phyloP scores from a whole-genome alignment of 2,113 vertebrate genomes.

The Pipra filicauda region DNA sequence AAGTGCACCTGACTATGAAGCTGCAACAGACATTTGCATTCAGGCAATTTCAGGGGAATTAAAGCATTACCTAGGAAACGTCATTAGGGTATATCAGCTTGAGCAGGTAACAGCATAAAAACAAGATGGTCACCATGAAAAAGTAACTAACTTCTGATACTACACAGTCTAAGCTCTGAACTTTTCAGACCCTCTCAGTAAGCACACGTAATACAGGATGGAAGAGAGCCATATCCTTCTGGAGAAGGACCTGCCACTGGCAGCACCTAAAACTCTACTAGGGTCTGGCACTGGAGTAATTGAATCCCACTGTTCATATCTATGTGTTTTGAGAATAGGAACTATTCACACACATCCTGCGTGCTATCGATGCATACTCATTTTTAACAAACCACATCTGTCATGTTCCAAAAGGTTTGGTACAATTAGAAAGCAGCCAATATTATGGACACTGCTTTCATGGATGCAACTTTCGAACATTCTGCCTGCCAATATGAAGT shows the following conservation, averaged over 20 bases:
- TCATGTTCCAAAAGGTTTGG: neutral
- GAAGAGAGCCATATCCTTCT: neutral
- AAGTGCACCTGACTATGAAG: neutral
- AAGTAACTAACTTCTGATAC: neutral
- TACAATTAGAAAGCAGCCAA: neutral
- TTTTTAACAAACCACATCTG: neutral
- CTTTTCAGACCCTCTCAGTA: too few species aligned
- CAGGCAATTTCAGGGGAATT: neutral
- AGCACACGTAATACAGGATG: rapidly evolving
- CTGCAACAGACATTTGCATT: neutral
- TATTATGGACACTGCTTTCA: neutral
- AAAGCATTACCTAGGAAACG: neutral
- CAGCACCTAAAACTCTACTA: neutral
- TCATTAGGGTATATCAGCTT: neutral
- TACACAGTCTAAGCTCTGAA: neutral
- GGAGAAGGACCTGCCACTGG: neutral
- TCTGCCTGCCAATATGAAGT: neutral
- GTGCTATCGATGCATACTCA: rapidly evolving
- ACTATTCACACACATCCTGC: rapidly evolving
- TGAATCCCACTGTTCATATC: rapidly evolving
- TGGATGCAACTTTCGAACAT: neutral
- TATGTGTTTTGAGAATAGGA: rapidly evolving
- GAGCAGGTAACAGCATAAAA: neutral
- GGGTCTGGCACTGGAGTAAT: neutral
- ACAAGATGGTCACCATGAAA: neutral